Evolutionary conservation across 2,888 invertebrate genomes (phyloP).

Genomic region (Pherbina coryleti): DNA sequence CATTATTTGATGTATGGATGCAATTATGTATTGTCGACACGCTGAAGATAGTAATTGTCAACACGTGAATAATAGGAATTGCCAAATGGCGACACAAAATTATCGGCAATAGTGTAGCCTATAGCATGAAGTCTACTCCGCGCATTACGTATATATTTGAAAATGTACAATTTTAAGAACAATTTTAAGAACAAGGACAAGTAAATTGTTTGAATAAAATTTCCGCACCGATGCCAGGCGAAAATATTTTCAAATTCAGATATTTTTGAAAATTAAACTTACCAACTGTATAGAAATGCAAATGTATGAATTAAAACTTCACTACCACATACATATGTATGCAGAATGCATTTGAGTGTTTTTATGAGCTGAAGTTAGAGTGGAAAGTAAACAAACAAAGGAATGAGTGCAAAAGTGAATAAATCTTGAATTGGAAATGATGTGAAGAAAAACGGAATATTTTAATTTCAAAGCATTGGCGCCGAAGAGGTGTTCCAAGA

Average conservation of each 20-base stretch:
- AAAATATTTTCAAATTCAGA: background rate
- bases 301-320: background rate
- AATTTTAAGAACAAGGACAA: background rate
- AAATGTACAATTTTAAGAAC: background rate
- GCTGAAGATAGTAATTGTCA: no score
- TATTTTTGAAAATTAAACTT: background rate
- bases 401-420: slow-evolving; percentile 4
- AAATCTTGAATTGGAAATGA: background rate
- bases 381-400: background rate
- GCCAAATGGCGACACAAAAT: no score
- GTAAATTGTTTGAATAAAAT: background rate
- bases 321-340: background rate
- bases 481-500: no score
- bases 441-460: slow-evolving; percentile 5
- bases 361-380: background rate
- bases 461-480: background rate
- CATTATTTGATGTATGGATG: no score
- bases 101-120: no score
- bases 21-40: no score
- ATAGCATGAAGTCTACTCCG: background rate
- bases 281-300: background rate
- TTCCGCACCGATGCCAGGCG: background rate
- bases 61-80: no score
- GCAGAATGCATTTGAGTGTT: background rate
- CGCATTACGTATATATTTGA: background rate